Evolutionary conservation across 2,888 invertebrate genomes (phyloP).

Genomic region (Spatulosminthurus flaviceps): DNA sequence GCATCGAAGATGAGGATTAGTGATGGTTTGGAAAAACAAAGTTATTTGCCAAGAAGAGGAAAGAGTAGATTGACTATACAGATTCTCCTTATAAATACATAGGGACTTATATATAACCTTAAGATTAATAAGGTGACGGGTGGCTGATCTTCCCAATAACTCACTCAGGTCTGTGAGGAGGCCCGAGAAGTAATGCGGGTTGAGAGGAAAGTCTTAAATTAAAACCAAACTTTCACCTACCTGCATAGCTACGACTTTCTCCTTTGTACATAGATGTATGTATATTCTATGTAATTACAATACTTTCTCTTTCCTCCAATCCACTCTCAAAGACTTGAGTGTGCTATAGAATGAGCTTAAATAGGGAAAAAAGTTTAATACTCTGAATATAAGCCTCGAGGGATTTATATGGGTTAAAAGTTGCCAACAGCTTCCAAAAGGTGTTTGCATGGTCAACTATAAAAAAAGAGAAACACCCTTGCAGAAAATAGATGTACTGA

Average conservation of each 20-base stretch:
- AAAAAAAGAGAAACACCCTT: not conserved
- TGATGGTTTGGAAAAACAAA: no score
- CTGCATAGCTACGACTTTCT: not conserved
- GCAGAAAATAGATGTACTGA: not conserved
- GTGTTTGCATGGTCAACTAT: constrained; percentile 14
- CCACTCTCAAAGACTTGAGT: not conserved
- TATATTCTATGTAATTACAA: no score
- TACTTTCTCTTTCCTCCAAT: not conserved
- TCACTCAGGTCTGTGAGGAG: not conserved
- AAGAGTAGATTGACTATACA: not conserved
- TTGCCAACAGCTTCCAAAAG: not conserved
- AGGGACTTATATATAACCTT: no score
- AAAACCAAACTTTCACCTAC: constrained; percentile 1
- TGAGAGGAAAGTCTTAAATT: constrained; percentile 1
- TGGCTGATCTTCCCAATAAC: constrained; percentile 17
- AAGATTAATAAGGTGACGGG: constrained; percentile 28
- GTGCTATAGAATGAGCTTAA: not conserved
- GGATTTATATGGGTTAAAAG: not conserved
- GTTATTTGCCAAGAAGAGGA: not conserved
- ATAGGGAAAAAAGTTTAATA: constrained; percentile 8
- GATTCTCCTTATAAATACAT: not conserved
- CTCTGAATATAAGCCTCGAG: not conserved
- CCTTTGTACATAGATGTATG: no score
- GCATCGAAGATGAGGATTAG: no score
- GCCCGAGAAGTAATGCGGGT: not conserved